These are phyloP conservation scores for Cyprinodon diabolis DNA, from an alignment of 2,797 vertebrate species.

Conservation along the genomic window DNA sequence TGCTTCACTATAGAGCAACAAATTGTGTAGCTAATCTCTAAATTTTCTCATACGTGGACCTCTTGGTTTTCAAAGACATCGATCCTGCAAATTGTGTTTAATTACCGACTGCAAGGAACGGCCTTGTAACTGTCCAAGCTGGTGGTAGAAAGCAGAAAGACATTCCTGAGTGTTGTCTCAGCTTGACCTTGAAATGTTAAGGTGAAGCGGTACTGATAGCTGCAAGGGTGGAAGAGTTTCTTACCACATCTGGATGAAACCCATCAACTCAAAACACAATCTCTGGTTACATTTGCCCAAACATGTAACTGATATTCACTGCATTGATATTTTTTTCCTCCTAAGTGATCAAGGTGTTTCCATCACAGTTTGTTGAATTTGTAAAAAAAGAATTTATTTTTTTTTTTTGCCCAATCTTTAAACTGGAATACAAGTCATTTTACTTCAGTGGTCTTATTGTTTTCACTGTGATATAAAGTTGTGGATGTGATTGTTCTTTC, in stretches of 20 bases:
- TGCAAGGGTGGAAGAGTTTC: not conserved
- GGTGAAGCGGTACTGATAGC: slow-evolving; percentile 20
- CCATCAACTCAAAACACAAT: slow-evolving; percentile 6
- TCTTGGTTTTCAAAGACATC: slow-evolving; percentile 29
- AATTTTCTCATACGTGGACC: slow-evolving; percentile 21
- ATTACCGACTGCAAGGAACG: slow-evolving; percentile 7
- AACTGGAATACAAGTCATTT: slow-evolving; percentile 66
- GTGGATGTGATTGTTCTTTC: slow-evolving; percentile 44
- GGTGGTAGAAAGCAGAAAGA: slow-evolving; percentile 55
- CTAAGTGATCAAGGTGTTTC: not conserved
- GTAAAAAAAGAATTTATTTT: not conserved
- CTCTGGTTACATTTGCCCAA: slow-evolving; percentile 23
- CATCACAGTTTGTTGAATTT: not conserved
- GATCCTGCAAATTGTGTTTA: slow-evolving; percentile 28
- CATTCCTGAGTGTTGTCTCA: slow-evolving; percentile 70
- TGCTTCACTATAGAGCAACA: slow-evolving; percentile 65
- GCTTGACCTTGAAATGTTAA: slow-evolving; percentile 24
- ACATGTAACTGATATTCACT: slow-evolving; percentile 9
- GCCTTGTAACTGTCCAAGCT: slow-evolving; percentile 20
- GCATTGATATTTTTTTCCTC: slow-evolving; percentile 29
- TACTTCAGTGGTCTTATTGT: slow-evolving; percentile 54
- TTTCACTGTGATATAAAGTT: slow-evolving; percentile 61
- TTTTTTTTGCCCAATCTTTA: slow-evolving; percentile 31
- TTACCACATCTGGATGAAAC: slow-evolving; percentile 11
- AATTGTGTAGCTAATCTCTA: slow-evolving; percentile 44